These are phyloP conservation scores for Parus major DNA, from an alignment of 2,113 vertebrate genomes.

Conservation along the genomic window DNA sequence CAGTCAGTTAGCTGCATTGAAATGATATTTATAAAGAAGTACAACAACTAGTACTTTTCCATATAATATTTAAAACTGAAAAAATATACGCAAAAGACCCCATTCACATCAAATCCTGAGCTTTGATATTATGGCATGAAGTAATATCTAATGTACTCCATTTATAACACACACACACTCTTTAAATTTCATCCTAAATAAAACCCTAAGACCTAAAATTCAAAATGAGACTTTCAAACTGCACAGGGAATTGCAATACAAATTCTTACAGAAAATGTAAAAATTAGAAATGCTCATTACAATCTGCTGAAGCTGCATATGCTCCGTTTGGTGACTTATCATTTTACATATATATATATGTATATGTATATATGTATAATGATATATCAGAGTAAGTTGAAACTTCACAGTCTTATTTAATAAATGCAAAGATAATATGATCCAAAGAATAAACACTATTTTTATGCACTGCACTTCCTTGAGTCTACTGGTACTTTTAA, in stretches of 20 bases:
- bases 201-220: neutral
- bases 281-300: neutral
- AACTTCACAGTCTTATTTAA: neutral
- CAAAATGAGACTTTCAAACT: neutral
- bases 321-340: neutral
- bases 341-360: neutral
- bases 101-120: rapidly evolving
- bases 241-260: neutral
- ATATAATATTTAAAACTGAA: neutral
- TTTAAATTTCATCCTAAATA: neutral
- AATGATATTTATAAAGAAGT: neutral
- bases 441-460: neutral
- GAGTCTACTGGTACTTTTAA: neutral
- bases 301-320: neutral
- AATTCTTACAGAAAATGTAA: neutral
- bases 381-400: neutral
- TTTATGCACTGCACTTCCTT: neutral
- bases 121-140: neutral
- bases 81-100: neutral
- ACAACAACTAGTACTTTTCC: neutral
- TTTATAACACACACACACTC: neutral
- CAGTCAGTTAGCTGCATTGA: neutral
- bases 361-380: neutral
- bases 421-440: neutral
- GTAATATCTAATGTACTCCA: neutral